Conservation (phyloP, 2,888 invertebrate species). For the Harpalus rufipes region DNA sequence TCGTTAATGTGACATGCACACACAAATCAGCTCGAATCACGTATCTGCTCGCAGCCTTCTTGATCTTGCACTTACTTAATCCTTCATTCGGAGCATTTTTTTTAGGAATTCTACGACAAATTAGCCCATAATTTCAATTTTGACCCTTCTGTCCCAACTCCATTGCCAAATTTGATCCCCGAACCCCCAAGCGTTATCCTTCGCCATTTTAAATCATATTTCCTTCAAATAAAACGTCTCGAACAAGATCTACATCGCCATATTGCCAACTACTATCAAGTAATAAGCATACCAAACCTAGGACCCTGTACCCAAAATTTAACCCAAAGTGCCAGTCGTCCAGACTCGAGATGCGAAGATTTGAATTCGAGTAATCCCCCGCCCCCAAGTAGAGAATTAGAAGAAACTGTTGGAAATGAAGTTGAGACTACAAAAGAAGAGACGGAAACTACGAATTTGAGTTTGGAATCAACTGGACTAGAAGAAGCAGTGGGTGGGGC, state of each 20-base stretch:
- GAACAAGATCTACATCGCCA: slow-evolving; percentile 29
- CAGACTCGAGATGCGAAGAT: neutral
- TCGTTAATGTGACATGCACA: no score
- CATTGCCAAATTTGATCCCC: slow-evolving; percentile 9
- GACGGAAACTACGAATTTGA: neutral
- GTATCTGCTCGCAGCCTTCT: no score
- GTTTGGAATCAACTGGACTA: neutral
- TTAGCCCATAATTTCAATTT: neutral
- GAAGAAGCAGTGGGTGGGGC: neutral
- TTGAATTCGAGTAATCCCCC: neutral
- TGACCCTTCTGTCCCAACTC: neutral
- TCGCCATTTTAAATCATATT: slow-evolving; percentile 37
- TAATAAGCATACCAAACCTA: slow-evolving; percentile 20
- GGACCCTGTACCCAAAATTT: neutral
- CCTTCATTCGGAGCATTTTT: neutral
- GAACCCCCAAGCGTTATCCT: slow-evolving; percentile 33
- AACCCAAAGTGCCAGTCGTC: neutral
- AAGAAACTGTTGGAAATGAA: neutral
- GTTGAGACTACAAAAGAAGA: neutral
- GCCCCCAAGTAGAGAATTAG: neutral
- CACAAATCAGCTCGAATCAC: no score
- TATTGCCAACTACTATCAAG: slow-evolving; percentile 24
- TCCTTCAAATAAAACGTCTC: slow-evolving; percentile 16
- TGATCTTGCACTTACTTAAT: no score
- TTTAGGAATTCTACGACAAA: slow-evolving; percentile 15